Percentiles rank a stretch among this genome's conserved stretches.
These are phyloP conservation scores for Nesospiza acunhae DNA, from an alignment of 2,113 vertebrate species.

Conservation along the genomic window DNA sequence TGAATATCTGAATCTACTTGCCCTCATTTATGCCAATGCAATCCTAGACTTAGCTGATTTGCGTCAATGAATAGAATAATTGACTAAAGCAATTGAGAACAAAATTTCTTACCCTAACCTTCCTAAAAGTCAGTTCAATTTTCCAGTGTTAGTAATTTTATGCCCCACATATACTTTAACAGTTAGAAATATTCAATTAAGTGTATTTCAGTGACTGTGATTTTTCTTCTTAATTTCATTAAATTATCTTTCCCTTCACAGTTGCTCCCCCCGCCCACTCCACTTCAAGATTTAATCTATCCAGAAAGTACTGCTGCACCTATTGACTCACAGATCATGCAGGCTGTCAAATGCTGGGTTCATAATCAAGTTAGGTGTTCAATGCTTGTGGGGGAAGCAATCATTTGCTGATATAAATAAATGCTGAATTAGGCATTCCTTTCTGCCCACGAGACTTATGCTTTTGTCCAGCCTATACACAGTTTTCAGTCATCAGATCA, in stretches of 20 bases:
- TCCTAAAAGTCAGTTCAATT: conserved; percentile 12
- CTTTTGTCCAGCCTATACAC: neutral
- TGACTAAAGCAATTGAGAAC: neutral
- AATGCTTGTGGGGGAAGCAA: neutral
- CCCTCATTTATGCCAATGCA: neutral
- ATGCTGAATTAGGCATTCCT: neutral
- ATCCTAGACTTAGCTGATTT: neutral
- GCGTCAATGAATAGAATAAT: conserved; percentile 30
- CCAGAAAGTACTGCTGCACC: neutral
- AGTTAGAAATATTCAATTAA: neutral
- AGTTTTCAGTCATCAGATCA: neutral
- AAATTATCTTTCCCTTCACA: neutral
- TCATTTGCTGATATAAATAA: neutral
- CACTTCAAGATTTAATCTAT: neutral
- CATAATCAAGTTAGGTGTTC: neutral
- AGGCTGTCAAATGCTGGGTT: neutral
- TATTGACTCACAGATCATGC: neutral
- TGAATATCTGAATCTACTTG: neutral
- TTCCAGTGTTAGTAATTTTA: conserved; percentile 11
- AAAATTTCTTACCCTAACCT: neutral
- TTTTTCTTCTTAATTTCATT: neutral
- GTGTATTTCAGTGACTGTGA: neutral
- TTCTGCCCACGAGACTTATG: neutral
- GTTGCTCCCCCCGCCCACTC: neutral
- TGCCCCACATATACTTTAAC: neutral